Evolutionary conservation across 2,888 invertebrate species (phyloP).

Genomic region (Tribolium freemani): DNA sequence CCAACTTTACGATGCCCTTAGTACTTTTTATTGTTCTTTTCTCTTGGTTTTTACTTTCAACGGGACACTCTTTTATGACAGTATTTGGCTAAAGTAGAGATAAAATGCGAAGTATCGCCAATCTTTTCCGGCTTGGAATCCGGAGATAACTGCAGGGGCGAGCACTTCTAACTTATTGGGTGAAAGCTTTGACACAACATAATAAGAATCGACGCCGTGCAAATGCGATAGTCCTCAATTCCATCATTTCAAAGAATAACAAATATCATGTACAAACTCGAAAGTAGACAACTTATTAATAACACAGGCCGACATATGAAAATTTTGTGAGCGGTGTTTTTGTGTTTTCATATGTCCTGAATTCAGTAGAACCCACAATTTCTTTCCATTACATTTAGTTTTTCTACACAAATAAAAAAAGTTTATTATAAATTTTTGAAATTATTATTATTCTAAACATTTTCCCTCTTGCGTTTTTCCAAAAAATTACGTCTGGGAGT

Average conservation of each 20-base stretch:
- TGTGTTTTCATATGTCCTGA: too few species aligned
- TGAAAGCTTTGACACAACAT: slow-evolving; percentile 24
- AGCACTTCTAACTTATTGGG: slow-evolving; percentile 27
- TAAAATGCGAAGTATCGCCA: slow-evolving; percentile 44
- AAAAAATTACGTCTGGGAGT: too few species aligned
- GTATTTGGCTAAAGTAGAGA: slow-evolving; percentile 48
- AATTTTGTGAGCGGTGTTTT: too few species aligned
- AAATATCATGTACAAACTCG: neutral
- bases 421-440: too few species aligned
- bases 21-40: slow-evolving; percentile 63
- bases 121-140: slow-evolving; percentile 26
- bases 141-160: slow-evolving; percentile 9
- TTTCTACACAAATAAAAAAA: too few species aligned
- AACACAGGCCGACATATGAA: too few species aligned
- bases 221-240: neutral
- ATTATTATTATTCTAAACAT: too few species aligned
- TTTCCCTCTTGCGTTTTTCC: too few species aligned
- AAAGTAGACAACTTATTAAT: too few species aligned
- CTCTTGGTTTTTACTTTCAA: slow-evolving; percentile 61
- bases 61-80: slow-evolving; percentile 56
- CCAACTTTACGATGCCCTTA: slow-evolving; percentile 62
- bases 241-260: neutral
- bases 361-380: too few species aligned
- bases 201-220: neutral
- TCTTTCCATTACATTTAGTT: too few species aligned